A percentile compares a stretch with the other conserved stretches of the same genome.
These are phyloP conservation scores for Tiaroga cobitis DNA, from an alignment of 2,797 vertebrate genomes.

Conservation along the genomic window DNA sequence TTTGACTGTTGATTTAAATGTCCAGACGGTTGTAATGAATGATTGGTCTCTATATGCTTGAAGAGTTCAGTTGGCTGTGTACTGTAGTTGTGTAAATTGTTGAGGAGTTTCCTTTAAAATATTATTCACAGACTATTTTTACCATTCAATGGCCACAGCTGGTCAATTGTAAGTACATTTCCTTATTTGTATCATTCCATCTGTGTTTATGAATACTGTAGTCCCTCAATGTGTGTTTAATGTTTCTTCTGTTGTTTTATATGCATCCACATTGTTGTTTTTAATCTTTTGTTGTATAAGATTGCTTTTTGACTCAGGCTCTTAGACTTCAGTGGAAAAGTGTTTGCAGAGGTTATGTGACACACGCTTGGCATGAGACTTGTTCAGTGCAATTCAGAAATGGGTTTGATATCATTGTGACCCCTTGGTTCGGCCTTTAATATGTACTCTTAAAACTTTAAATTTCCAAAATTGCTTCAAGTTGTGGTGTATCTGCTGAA, in stretches of 20 bases:
- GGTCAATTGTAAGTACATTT: background rate
- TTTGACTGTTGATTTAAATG: conserved; percentile 35
- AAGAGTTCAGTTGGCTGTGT: conserved; percentile 59
- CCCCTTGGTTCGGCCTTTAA: conserved; percentile 29
- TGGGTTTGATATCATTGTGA: conserved; percentile 2
- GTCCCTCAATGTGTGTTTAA: background rate
- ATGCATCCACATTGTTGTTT: conserved; percentile 16
- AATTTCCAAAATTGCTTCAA: conserved; percentile 32
- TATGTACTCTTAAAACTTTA: background rate
- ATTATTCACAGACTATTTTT: background rate
- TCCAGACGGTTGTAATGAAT: conserved; percentile 44
- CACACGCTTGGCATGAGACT: background rate
- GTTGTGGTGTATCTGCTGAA: conserved; percentile 34
- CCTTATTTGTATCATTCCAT: conserved; percentile 38
- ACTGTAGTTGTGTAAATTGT: conserved; percentile 39
- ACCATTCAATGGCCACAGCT: background rate
- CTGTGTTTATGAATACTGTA: background rate
- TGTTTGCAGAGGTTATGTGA: conserved; percentile 31
- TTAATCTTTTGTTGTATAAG: conserved; percentile 5
- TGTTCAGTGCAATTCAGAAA: background rate
- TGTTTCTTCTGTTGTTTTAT: conserved; percentile 9
- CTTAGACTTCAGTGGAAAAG: conserved; percentile 41
- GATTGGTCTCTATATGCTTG: conserved; percentile 65
- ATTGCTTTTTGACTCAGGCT: conserved; percentile 19
- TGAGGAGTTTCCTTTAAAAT: conserved; percentile 6